These are phyloP conservation scores for Heliconius charithonia DNA, from an alignment of 2,888 invertebrate genomes.

Conservation along the genomic window DNA sequence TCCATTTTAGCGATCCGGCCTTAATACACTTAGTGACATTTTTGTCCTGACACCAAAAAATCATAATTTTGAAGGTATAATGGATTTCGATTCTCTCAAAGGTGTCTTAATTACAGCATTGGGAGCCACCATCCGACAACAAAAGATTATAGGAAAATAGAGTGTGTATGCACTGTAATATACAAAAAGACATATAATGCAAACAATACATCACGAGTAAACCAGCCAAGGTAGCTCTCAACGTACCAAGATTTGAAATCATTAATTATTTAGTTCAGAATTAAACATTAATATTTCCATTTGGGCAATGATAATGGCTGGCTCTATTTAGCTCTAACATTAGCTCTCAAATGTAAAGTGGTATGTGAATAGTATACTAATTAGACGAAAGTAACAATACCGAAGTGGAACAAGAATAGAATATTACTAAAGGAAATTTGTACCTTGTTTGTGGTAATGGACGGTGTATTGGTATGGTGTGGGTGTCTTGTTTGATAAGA, in stretches of 20 bases:
- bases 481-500: too few relatives aligned
- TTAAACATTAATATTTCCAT: constrained; percentile 38
- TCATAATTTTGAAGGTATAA: too few relatives aligned
- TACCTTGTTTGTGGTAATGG: neutral
- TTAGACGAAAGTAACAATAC: constrained; percentile 33
- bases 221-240: neutral
- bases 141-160: neutral
- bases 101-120: too few relatives aligned
- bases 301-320: constrained; percentile 29
- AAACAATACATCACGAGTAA: neutral
- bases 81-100: too few relatives aligned
- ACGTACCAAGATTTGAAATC: neutral
- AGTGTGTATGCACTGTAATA: neutral
- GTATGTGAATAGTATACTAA: constrained; percentile 38
- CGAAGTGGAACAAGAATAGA: constrained; percentile 13
- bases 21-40: too few relatives aligned
- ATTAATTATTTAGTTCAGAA: constrained; percentile 24
- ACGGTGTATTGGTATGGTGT: neutral
- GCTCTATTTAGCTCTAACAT: constrained; percentile 34
- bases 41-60: too few relatives aligned
- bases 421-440: constrained; percentile 2
- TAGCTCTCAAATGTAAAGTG: constrained; percentile 35
- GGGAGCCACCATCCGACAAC: neutral
- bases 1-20: too few relatives aligned
- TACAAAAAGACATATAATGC: neutral